Conservation (phyloP, 2,797 vertebrate species). For the Pteronotus mesoamericanus region DNA sequence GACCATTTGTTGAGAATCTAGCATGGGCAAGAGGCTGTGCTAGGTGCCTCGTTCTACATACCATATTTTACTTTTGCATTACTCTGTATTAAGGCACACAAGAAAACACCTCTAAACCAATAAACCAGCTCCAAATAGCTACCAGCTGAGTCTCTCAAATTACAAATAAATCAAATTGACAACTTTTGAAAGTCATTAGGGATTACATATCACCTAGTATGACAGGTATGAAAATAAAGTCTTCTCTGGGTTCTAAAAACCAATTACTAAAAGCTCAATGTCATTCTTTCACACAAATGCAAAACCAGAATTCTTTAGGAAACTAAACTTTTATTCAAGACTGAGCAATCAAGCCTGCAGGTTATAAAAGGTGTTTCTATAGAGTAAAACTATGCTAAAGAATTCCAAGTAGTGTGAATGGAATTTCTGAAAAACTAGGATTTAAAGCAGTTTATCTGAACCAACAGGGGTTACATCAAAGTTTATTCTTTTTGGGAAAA, state of each 20-base stretch:
- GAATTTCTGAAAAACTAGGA: not conserved
- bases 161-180: slow-evolving; percentile 48
- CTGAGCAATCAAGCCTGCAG: not conserved
- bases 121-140: not conserved
- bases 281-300: not conserved
- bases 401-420: not conserved
- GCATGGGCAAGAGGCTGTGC: not conserved
- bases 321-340: not conserved
- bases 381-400: not conserved
- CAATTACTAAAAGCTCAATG: slow-evolving; percentile 4
- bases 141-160: not conserved
- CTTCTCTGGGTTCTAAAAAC: slow-evolving; percentile 11
- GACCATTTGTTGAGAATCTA: not conserved
- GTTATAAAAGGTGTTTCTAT: not conserved
- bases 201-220: not conserved
- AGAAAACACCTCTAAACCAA: slow-evolving; percentile 20
- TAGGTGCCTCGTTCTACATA: not conserved
- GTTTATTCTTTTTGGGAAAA: not conserved
- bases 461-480: not conserved
- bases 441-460: slow-evolving; percentile 13
- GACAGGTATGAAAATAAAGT: slow-evolving; percentile 33
- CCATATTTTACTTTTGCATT: not conserved
- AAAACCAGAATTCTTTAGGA: slow-evolving; percentile 26
- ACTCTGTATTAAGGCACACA: not conserved
- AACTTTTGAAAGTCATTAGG: slow-evolving; percentile 38